These are phyloP conservation scores for Drosophila barbarae DNA, from an alignment of 2,888 invertebrate species.

Conservation along the genomic window DNA sequence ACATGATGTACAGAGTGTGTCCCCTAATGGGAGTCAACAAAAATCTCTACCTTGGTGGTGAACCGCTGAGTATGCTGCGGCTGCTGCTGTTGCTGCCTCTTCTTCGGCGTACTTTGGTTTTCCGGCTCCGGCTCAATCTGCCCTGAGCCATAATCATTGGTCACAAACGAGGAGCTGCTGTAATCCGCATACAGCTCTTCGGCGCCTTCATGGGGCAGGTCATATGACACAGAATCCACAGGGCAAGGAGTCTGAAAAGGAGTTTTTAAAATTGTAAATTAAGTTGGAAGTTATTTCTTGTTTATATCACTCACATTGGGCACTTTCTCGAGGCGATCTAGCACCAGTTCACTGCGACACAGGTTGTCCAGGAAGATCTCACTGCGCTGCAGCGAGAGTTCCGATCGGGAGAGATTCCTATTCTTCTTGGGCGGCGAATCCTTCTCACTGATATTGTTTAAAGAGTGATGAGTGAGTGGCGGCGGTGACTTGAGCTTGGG, in stretches of 20 bases:
- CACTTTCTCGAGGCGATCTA: constrained; percentile 65
- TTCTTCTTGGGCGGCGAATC: constrained; percentile 73
- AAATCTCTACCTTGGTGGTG: constrained; percentile 79
- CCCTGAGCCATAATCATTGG: constrained; percentile 52
- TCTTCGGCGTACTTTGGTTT: constrained; percentile 77
- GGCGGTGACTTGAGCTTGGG: constrained; percentile 6
- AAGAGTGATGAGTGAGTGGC: constrained; percentile 55
- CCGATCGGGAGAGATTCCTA: constrained; percentile 74
- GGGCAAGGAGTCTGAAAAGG: constrained; percentile 39
- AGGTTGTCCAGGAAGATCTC: constrained; percentile 78
- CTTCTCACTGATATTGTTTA: constrained; percentile 76
- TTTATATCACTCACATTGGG: constrained; percentile 61
- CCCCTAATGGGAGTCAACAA: constrained; percentile 75
- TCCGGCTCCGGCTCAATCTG: constrained; percentile 61
- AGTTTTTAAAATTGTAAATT: neutral
- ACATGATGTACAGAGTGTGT: constrained; percentile 12
- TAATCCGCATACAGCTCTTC: constrained; percentile 41
- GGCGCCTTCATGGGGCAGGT: constrained; percentile 62
- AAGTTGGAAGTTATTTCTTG: too few species aligned
- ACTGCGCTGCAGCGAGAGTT: constrained; percentile 76
- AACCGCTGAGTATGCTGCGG: constrained; percentile 54
- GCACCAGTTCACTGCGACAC: constrained; percentile 73
- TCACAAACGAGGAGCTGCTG: constrained; percentile 39
- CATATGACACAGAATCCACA: constrained; percentile 70
- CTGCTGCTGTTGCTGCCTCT: constrained; percentile 65